phyloP scores from a whole-genome alignment of 2,113 vertebrate genomes.

The Mesembrinibis cayennensis region DNA sequence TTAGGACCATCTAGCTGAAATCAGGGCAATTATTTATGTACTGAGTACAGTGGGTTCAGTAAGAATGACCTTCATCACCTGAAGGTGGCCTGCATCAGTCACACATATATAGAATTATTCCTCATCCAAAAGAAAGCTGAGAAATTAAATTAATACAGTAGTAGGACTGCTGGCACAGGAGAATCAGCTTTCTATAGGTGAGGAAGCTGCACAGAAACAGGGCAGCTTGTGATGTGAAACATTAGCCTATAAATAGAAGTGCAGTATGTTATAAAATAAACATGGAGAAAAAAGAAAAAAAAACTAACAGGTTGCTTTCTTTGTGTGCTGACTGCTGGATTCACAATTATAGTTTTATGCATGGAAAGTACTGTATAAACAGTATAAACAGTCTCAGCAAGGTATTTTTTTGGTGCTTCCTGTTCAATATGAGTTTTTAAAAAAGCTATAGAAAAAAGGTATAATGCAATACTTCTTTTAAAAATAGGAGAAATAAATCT shows the following conservation, averaged over 20 bases:
- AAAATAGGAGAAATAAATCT: neutral
- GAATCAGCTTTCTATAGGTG: neutral
- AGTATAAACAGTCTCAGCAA: neutral
- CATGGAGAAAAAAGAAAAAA: neutral
- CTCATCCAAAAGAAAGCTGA: neutral
- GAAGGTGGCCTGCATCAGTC: neutral
- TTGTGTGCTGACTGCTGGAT: neutral
- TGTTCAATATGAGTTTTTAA: neutral
- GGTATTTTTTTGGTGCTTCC: neutral
- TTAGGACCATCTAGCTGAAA: neutral
- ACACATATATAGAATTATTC: neutral
- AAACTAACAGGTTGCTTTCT: neutral
- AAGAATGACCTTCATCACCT: neutral
- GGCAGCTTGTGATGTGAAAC: neutral
- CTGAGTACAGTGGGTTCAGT: neutral
- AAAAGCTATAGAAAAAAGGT: neutral
- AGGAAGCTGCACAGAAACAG: neutral
- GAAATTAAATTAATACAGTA: neutral
- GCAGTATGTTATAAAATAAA: constrained; percentile 29
- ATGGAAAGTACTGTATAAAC: neutral
- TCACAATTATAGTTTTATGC: neutral
- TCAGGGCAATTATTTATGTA: neutral
- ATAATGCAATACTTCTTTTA: neutral
- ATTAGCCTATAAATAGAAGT: constrained; percentile 10
- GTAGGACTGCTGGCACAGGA: neutral